Base-by-base conservation (phyloP, 2,888 invertebrate species). In the Podabrus alpinus region DNA sequence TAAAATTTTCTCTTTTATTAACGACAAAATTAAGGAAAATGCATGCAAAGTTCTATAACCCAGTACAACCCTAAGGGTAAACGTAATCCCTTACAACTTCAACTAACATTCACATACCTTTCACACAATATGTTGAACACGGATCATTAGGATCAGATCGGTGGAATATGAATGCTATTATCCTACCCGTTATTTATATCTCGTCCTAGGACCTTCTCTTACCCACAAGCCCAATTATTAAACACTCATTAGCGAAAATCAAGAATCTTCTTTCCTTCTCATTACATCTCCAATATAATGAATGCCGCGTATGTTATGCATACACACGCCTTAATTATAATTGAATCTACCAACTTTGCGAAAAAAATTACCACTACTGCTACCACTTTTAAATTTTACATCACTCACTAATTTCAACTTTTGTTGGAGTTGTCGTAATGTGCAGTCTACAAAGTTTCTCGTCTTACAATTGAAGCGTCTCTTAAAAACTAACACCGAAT, bases 131-230 rank as follows among this genome's bases (percentile, higher is more conserved):
- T 83, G 82, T 82, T 81, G 76, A 77, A 80, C 82, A 82, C 79
- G 82, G 81, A 83, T 83, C 83, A 83, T 83, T 83, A 83, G 81
- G 79, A 80, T 78, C 81, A 81, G 82, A 82, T 82, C 81, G 77
- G 74, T 78, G 79, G 81, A 81, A 82, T 82, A 82, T 78, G 80
- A 82, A 82, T 80, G 82, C 80, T 80, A 79, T 81, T 81, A 83
- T 81, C 81, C 80, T 78, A 78, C 78, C 81, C 80, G 80, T 78
- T 80, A 81, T 80, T 80, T 80, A 78, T 77, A 77, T 79, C 80
- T 72, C 71, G 77, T 79, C 79, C 77, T 79, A 80, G 80, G 78
- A 78, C 77, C 76, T 79, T 71, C 69, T 66, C 75, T 68, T 69
- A 64, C 62, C 74, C 75, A 72, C 45, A 68, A 77, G 73, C 76